A percentile compares a stretch with the other conserved stretches of the same genome.
Conservation (phyloP, 2,797 vertebrate genomes). For the Xenops minutus region DNA sequence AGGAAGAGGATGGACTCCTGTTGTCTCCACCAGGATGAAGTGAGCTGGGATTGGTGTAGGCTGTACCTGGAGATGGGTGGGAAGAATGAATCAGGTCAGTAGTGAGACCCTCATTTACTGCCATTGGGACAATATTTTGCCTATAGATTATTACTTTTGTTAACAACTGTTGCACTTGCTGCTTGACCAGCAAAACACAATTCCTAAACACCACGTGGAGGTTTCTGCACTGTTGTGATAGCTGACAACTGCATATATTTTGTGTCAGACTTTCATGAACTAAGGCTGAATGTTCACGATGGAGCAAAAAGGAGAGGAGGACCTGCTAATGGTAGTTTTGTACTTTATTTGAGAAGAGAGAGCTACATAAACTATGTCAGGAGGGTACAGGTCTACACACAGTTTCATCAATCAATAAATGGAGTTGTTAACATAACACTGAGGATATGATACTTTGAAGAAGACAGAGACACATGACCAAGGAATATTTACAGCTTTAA, state of each 20-base stretch:
- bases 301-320: background rate
- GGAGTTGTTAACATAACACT: constrained; percentile 78
- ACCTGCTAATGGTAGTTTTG: constrained; percentile 62
- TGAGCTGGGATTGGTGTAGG: background rate
- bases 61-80: background rate
- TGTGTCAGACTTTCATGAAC: background rate
- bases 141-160: background rate
- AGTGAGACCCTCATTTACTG: background rate
- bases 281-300: background rate
- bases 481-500: constrained; percentile 82
- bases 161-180: background rate
- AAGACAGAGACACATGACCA: constrained; percentile 77
- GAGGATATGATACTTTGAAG: constrained; percentile 77
- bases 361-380: constrained; percentile 83
- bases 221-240: background rate
- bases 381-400: constrained; percentile 79
- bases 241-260: background rate
- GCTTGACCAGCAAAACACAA: background rate
- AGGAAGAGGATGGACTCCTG: background rate
- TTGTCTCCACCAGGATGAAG: background rate
- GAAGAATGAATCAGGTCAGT: background rate
- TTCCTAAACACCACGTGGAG: background rate
- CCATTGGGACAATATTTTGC: background rate
- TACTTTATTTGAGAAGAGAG: constrained; percentile 85
- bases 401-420: constrained; percentile 80